Conservation (phyloP, 2,113 vertebrate genomes). For the Herpetotheres cachinnans region DNA sequence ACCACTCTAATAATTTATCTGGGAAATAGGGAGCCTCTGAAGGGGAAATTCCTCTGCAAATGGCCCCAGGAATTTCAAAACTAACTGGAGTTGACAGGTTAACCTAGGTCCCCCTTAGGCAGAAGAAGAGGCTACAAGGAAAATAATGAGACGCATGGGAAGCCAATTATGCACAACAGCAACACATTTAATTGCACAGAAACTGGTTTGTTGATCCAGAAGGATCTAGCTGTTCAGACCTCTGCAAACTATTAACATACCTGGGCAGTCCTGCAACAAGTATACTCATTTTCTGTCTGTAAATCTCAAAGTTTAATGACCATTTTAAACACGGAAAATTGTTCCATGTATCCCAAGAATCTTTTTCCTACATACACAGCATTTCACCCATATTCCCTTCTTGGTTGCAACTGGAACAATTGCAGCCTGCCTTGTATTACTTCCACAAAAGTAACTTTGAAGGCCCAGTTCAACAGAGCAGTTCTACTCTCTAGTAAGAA, state of each 20-base stretch:
- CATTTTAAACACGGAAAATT: not conserved
- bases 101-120: slow-evolving; percentile 44
- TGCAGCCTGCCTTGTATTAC: not conserved
- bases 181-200: slow-evolving; percentile 37
- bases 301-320: not conserved
- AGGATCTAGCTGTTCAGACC: not conserved
- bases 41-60: slow-evolving; percentile 51
- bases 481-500: not conserved
- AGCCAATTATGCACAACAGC: slow-evolving; percentile 42
- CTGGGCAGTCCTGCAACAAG: not conserved
- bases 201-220: slow-evolving; percentile 19
- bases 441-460: not conserved
- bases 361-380: not conserved
- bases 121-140: slow-evolving; percentile 34
- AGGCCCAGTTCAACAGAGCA: not conserved
- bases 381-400: not conserved
- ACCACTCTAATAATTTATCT: not conserved
- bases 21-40: not conserved
- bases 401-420: not conserved
- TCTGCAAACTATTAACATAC: slow-evolving; percentile 5
- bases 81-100: slow-evolving; percentile 58
- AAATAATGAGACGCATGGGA: slow-evolving; percentile 48
- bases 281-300: not conserved
- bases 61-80: slow-evolving; percentile 36
- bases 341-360: not conserved